Percentiles rank a stretch among this genome's conserved stretches.
phyloP scores from a whole-genome alignment of 2,888 invertebrate species.

The Dichetophora obliterata region DNA sequence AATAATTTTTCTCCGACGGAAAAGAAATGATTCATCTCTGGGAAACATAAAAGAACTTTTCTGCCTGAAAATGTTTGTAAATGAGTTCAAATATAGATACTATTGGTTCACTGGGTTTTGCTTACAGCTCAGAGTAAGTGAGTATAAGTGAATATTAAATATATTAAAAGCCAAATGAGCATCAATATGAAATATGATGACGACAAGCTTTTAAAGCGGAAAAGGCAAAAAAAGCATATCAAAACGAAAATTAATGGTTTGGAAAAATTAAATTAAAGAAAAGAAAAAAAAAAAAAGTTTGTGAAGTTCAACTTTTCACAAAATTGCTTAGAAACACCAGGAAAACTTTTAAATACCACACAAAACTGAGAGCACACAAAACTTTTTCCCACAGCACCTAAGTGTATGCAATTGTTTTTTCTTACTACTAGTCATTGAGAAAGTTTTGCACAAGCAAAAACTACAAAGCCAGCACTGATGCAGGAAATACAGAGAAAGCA shows the following conservation, averaged over 20 bases:
- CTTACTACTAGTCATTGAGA: background rate
- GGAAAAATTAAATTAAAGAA: background rate
- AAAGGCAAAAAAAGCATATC: background rate
- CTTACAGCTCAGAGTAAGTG: too few species aligned
- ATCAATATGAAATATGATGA: too few species aligned
- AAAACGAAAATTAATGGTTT: background rate
- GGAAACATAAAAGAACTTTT: too few species aligned
- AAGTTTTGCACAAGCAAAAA: background rate
- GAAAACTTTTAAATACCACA: background rate
- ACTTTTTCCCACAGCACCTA: background rate
- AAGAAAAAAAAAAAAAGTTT: too few species aligned
- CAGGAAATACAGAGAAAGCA: background rate
- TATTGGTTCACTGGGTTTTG: too few species aligned
- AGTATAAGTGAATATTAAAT: too few species aligned
- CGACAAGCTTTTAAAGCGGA: too few species aligned
- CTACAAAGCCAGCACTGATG: background rate
- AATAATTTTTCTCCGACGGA: too few species aligned
- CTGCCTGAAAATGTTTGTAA: too few species aligned
- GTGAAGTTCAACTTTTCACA: background rate
- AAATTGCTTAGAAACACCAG: background rate
- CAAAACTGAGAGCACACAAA: background rate
- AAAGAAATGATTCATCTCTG: too few species aligned
- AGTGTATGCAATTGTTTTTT: slow-evolving; percentile 13
- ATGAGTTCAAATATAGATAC: too few species aligned
- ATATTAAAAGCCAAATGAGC: too few species aligned